Conservation (phyloP, 2,113 vertebrate genomes). For the Psophia crepitans region DNA sequence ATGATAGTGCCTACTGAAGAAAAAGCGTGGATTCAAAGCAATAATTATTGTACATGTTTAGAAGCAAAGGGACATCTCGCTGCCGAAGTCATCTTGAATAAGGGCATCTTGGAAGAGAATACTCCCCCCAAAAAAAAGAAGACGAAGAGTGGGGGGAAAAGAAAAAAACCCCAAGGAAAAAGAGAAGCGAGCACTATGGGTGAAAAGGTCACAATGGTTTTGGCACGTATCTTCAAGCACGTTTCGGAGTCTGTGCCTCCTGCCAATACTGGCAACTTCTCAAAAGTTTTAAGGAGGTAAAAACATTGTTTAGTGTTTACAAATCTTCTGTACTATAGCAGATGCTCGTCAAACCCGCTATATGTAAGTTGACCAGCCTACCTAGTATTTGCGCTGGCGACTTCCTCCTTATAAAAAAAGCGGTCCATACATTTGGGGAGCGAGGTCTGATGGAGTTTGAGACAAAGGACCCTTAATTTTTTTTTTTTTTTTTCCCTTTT, state of each 20-base stretch:
- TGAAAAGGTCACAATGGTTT: conserved; percentile 78
- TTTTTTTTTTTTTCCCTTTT: neutral
- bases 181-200: conserved; percentile 43
- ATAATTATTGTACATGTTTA: conserved; percentile 43
- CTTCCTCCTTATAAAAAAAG: conserved; percentile 45
- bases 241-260: conserved; percentile 76
- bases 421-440: conserved; percentile 37
- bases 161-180: conserved; percentile 6
- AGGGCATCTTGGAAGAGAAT: conserved; percentile 33
- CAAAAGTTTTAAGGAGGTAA: conserved; percentile 82
- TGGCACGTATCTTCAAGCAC: conserved; percentile 73
- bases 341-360: conserved; percentile 75
- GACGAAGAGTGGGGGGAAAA: neutral
- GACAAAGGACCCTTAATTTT: conserved; percentile 69
- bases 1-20: conserved; percentile 59
- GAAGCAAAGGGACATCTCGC: conserved; percentile 41
- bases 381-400: conserved; percentile 61
- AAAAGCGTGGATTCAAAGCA: conserved; percentile 30
- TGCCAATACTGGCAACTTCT: conserved; percentile 82
- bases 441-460: conserved; percentile 36
- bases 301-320: conserved; percentile 81
- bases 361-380: conserved; percentile 68
- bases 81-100: neutral
- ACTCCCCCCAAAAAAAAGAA: neutral
- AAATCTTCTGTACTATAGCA: conserved; percentile 77